Base-by-base conservation (phyloP, 2,888 invertebrate genomes). In the Eupithecia inturbata region DNA sequence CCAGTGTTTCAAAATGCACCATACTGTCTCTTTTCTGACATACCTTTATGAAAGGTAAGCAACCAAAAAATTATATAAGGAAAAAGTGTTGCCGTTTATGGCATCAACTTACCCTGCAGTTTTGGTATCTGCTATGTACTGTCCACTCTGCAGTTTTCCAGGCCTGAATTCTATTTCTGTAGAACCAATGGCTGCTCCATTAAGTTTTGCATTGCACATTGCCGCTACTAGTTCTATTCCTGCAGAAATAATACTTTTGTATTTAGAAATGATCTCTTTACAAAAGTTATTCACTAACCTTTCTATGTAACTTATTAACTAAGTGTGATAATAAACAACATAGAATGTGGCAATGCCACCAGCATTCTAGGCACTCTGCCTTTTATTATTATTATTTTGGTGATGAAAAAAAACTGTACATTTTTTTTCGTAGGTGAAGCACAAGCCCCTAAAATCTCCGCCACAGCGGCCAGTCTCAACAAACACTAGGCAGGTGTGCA, bases 131-230 rank as follows among this genome's bases (percentile, higher is more conserved):
- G 97, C 97, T 36, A 91, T 85, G 87, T 96, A 98, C 70, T 95
- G 92, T 0, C 97, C 97, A 7, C 96, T 95, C 73, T 86, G 90
- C 39, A 96, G 92, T 73, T 91, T 90, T 7, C 91, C 89, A 0
- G 99, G 99, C 69, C 89, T 84, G 84, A 98, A 98, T 81, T 96
- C 95, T 67, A 99, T 93, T 84, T 96, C 96, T 0, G 96, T 97
- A 1, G 99, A 98, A 16, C 97, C 96, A 57, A 98, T 93, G 5
- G 86, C 81, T 19, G 95, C 97, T 2, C 98, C 98, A n/a, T 88
- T 94, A 0, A 98, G 93, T 77, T 93, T 92, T 0, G 97, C 99
- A 71, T 95, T 93, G 80, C 97, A 96, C 88, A 99, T 96, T 75
- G 97, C 95, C 70, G 95, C 95, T 1, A 97, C 95, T 31, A 99